Conservation (phyloP, 2,888 invertebrate genomes). For the Rutpela maculata region DNA sequence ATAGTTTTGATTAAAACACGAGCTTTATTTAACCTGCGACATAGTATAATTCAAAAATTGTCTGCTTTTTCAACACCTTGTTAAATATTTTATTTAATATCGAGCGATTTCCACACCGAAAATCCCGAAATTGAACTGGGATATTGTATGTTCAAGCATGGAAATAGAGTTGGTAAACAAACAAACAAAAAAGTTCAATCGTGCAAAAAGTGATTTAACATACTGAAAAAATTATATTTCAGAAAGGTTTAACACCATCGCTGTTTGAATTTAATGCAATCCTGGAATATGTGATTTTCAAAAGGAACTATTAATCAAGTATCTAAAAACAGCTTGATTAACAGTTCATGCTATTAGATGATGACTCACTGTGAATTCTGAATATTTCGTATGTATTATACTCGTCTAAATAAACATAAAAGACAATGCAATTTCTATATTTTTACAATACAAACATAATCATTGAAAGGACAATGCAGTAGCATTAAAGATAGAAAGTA, state of each 20-base stretch:
- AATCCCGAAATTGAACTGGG: too few species aligned
- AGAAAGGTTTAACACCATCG: not conserved
- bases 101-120: too few species aligned
- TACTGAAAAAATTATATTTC: not conserved
- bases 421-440: slow-evolving; percentile 2
- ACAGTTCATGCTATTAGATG: slow-evolving; percentile 2
- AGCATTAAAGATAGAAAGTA: not conserved
- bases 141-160: too few species aligned
- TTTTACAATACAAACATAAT: not conserved
- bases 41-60: too few species aligned
- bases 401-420: not conserved
- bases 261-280: not conserved
- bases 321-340: not conserved
- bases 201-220: too few species aligned
- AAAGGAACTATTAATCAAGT: not conserved
- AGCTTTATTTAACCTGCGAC: too few species aligned
- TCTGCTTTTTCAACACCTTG: too few species aligned
- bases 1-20: too few species aligned
- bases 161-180: too few species aligned
- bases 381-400: not conserved
- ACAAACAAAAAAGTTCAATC: too few species aligned
- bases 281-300: not conserved
- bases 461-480: not conserved
- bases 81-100: too few species aligned
- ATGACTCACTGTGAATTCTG: not conserved